Conservation (phyloP, 2,113 vertebrate species). For the Trichechus manatus region DNA sequence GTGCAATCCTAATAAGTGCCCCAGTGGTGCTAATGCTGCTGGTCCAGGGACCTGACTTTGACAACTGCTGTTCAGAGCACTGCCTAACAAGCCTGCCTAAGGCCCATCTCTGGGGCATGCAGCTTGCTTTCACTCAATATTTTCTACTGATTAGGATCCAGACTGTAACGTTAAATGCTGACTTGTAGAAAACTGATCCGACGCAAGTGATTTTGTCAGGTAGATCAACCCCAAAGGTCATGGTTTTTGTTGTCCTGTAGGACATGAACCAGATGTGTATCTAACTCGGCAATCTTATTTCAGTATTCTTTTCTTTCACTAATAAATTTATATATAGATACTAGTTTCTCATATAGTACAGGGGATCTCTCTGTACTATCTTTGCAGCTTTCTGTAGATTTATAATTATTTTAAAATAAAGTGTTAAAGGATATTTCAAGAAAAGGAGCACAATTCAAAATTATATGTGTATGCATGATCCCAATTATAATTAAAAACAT, state of each 20-base stretch:
- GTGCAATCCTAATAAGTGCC: background rate
- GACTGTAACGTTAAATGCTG: background rate
- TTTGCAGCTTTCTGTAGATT: background rate
- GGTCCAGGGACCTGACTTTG: background rate
- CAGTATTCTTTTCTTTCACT: background rate
- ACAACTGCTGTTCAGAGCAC: background rate
- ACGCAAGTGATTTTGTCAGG: background rate
- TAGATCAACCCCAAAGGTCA: slow-evolving; percentile 5
- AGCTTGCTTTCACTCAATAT: background rate
- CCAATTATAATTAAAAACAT: background rate
- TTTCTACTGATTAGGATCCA: slow-evolving; percentile 4
- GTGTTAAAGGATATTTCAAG: background rate
- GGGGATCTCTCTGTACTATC: too few species aligned
- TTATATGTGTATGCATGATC: background rate
- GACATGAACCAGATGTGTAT: background rate
- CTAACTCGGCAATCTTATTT: slow-evolving; percentile 20
- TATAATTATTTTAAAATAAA: background rate
- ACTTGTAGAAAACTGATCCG: background rate
- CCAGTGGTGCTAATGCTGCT: background rate
- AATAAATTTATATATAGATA: background rate
- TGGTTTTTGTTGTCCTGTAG: background rate
- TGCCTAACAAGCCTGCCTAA: background rate
- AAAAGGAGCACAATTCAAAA: background rate
- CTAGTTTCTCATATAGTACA: background rate
- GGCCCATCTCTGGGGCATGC: background rate